phyloP scores from a whole-genome alignment of 1,140 invertebrate genomes.

The Arion vulgaris region DNA sequence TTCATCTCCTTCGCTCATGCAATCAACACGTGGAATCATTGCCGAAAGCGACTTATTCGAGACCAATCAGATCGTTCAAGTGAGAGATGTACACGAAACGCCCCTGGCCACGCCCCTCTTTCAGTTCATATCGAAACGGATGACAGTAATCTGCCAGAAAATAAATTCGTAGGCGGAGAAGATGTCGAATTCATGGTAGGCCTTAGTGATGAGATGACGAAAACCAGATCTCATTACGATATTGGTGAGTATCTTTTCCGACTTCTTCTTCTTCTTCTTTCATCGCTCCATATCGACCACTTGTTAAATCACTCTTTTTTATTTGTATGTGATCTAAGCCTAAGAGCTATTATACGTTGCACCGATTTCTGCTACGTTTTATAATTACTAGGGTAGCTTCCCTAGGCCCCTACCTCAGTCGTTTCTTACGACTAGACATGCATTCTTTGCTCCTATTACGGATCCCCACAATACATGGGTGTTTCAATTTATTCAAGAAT shows the following conservation, averaged over 20 bases:
- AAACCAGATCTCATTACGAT: neutral
- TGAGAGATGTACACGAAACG: neutral
- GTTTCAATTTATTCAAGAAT: neutral
- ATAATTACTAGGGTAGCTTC: too few relatives aligned
- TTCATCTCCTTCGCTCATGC: slow-evolving; percentile 52
- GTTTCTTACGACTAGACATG: too few relatives aligned
- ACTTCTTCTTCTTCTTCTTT: neutral
- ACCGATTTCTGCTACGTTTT: neutral
- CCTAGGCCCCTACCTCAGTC: too few relatives aligned
- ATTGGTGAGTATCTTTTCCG: neutral
- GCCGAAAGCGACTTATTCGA: slow-evolving; percentile 47
- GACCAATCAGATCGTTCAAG: slow-evolving; percentile 27
- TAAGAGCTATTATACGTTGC: too few relatives aligned
- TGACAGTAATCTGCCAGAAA: slow-evolving; percentile 16
- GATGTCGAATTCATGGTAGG: neutral
- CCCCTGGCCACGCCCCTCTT: neutral
- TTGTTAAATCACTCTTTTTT: too few relatives aligned
- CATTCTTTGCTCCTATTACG: too few relatives aligned
- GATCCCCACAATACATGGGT: neutral
- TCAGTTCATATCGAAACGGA: slow-evolving; percentile 31
- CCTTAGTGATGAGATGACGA: neutral
- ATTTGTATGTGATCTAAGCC: too few relatives aligned
- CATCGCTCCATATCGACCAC: too few relatives aligned
- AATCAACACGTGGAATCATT: slow-evolving; percentile 58
- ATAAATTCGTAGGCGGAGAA: neutral